Base-by-base conservation (phyloP, 2,888 invertebrate genomes). In the Sesamia inferens region DNA sequence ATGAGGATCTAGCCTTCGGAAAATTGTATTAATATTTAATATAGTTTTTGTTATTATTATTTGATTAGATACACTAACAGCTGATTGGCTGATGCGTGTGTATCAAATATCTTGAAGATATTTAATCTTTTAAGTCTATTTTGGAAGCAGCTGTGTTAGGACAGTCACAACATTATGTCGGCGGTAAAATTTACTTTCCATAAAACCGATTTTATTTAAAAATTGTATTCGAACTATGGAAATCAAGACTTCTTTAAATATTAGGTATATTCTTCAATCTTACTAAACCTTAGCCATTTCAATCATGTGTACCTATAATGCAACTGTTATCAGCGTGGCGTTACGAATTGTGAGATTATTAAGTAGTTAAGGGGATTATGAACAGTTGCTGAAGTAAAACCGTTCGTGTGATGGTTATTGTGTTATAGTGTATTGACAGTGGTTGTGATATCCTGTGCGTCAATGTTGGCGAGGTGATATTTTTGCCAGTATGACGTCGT, bases 401-500 rank as follows among this genome's bases (percentile, higher is more conserved):
- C 39, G 51, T 58, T 59, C 14, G 63, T 51, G 76, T 61, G 74
- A 73, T 75, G 55, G 69, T 66, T 24, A 78, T 71, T 77, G 55
- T 71, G 69, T 68, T 22, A 77, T 77, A 78, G 55, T 71, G 70
- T 69, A 82, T 22, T 80, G 78, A 79, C 62, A 66, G 77, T 82
- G 81, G 72, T 76, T 74, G 81, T 75, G 78, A 68, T 59, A 66
- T 74, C 73, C 73, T 82, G 83, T 86, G 82, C 76, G 84, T 89
- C 85, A 84, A 90, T 92, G 92, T 87, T 87, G 71, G 83, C 65
- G 87, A 88, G 91, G 91, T 92, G 91, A 92, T 87, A 86, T 78
- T 82, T 84, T 44, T 81, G 85, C 71, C 78, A 79, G 51, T 64
- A 97, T 96, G 97, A 97, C 97, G 91, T 96, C 97, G 78, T 92